Conservation (phyloP, 1,140 invertebrate species). For the Drosophila aff. region DNA sequence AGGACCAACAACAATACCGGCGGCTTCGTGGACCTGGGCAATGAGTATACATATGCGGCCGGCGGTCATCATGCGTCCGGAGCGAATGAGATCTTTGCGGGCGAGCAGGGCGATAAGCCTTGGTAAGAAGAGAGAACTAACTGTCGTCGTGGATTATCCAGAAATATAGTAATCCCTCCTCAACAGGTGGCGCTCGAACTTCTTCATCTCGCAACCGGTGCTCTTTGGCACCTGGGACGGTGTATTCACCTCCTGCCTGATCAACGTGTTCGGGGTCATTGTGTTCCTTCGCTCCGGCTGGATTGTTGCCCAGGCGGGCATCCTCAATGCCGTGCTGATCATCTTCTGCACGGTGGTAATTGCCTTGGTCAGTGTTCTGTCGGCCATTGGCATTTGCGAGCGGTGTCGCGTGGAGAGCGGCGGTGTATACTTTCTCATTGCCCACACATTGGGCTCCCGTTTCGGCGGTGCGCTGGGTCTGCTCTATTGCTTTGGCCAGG, state of each 20-base stretch:
- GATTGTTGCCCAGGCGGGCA: constrained; percentile 98
- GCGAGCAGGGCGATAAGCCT: constrained; percentile 90
- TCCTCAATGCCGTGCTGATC: constrained; percentile 94
- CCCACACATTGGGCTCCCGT: constrained; percentile 96
- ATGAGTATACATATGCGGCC: constrained; percentile 90
- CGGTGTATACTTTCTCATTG: constrained; percentile 97
- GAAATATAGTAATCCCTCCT: constrained; percentile 4
- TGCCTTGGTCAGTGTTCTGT: constrained; percentile 95
- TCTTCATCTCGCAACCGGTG: constrained; percentile 96
- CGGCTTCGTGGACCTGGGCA: constrained; percentile 90
- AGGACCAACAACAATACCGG: constrained; percentile 86
- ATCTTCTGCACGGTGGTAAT: constrained; percentile 94
- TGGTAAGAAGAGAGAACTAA: constrained; percentile 51
- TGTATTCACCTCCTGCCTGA: constrained; percentile 92
- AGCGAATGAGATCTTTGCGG: constrained; percentile 94
- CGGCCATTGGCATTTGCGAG: constrained; percentile 98
- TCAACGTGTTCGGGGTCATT: constrained; percentile 99
- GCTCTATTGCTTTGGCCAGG: constrained; percentile 98
- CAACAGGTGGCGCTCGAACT: constrained; percentile 96
- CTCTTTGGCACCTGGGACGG: constrained; percentile 99
- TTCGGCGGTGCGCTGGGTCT: constrained; percentile 96
- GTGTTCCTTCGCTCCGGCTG: constrained; percentile 98
- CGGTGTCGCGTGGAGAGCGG: constrained; percentile 97
- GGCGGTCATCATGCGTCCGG: constrained; percentile 93
- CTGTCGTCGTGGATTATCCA: background rate